Evolutionary conservation across 2,888 invertebrate genomes (phyloP), one percentile per base, ranked within the genome.

Genomic region (Coelinius sp.): DNA sequence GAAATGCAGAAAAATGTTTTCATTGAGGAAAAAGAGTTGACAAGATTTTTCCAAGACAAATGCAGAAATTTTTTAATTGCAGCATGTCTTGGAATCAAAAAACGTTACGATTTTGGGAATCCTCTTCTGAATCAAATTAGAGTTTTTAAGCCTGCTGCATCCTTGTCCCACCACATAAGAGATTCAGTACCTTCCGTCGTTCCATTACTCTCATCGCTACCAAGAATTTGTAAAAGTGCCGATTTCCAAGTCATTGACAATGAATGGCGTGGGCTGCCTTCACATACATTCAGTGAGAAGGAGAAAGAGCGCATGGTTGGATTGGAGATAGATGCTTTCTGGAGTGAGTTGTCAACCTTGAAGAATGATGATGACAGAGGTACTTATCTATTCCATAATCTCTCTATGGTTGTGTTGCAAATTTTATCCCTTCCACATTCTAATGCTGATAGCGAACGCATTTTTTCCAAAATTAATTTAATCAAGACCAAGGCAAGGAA

Each of bases 91-190:
- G 63, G 69, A 67, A 8, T 64, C 8, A 46, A 46, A 10, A 70
- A 63, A 53, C 46, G 69, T 4, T 74, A 72, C 24, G 49, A 74
- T 17, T 66, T 74, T 17, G 35, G 56, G 22, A 44, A 69, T 25
- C 25, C 17, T 71, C 8, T 65, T 44, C 20, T 69, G 38, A 6
- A 38, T 49, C 25, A 71, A 64, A 59, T 49, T 71, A 7, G 49
- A 65, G 65, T 65, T 49, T 66, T 74, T 17, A 74, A 49, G 56
- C 74, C 63, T 27, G 38, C 66, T 25, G 22, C 52, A 4, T 66
- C 69, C 53, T 20, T 52, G n/a, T 38, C 24, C 7, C 17, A 8
- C 20, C 10, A 31, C 1, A 10, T 17, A 24, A 27, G 38, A 35
- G 38, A n/a, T 27, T 38, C 49, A 5, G 4, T 10, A 10, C 49